Percentiles rank a stretch among this genome's conserved stretches.
Evolutionary conservation across 2,797 vertebrate genomes (phyloP).

Genomic region (Gymnocypris eckloni): DNA sequence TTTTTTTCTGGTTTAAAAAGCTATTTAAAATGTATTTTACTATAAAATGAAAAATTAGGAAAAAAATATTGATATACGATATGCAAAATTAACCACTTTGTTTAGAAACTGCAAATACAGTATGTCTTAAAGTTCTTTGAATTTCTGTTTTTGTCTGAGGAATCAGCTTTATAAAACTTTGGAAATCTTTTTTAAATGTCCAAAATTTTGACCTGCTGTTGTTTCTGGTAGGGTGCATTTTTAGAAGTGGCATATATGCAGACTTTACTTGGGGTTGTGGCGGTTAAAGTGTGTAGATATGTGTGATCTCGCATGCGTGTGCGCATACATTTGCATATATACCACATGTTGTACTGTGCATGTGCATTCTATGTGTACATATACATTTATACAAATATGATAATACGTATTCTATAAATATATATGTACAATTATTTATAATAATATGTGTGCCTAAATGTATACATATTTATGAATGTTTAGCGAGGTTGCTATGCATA

Average conservation of each 20-base stretch:
- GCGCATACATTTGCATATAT: constrained; percentile 57
- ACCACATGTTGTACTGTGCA: constrained; percentile 55
- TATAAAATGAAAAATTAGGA: constrained; percentile 63
- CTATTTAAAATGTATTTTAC: constrained; percentile 78
- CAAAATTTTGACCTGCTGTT: constrained; percentile 75
- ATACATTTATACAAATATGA: constrained; percentile 65
- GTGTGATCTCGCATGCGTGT: constrained; percentile 47
- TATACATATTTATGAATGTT: constrained; percentile 67
- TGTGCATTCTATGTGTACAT: constrained; percentile 66
- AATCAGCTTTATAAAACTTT: constrained; percentile 78
- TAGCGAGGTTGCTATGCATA: constrained; percentile 56
- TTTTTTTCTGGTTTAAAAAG: constrained; percentile 79
- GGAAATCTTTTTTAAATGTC: constrained; percentile 74
- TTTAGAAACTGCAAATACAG: constrained; percentile 76
- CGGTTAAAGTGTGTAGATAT: constrained; percentile 44
- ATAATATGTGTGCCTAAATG: constrained; percentile 64
- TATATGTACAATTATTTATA: constrained; percentile 69
- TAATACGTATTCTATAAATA: constrained; percentile 65
- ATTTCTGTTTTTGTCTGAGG: constrained; percentile 61
- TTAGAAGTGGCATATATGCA: constrained; percentile 54
- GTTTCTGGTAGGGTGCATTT: constrained; percentile 75
- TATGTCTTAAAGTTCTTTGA: constrained; percentile 72
- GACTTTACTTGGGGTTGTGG: constrained; percentile 42
- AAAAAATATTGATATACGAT: constrained; percentile 75
- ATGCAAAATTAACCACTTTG: constrained; percentile 80